A percentile compares a stretch with the other conserved stretches of the same genome.
These are phyloP conservation scores for Menidia beryllina DNA, from an alignment of 2,113 vertebrate genomes.

Conservation along the genomic window DNA sequence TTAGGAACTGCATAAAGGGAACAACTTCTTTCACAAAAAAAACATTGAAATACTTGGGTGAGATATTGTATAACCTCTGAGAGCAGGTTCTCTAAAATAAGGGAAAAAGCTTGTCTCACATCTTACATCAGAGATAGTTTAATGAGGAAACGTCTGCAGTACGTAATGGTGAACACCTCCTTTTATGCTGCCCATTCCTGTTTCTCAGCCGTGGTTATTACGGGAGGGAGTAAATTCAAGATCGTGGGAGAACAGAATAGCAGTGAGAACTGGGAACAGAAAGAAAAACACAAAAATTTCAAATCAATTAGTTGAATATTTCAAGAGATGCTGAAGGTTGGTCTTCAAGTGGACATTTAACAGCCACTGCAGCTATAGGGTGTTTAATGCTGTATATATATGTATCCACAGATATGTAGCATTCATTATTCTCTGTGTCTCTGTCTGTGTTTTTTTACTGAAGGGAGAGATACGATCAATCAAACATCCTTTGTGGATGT, in stretches of 20 bases:
- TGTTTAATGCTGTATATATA: no score
- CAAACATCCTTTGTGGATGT: constrained; percentile 77
- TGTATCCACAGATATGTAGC: background rate
- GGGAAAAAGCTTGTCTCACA: constrained; percentile 83
- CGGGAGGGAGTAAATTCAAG: constrained; percentile 31
- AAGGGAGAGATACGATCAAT: constrained; percentile 56
- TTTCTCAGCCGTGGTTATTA: constrained; percentile 55
- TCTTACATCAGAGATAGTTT: constrained; percentile 82
- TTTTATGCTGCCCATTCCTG: constrained; percentile 44
- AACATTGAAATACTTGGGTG: constrained; percentile 59
- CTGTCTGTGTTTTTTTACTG: constrained; percentile 40
- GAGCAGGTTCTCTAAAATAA: constrained; percentile 64
- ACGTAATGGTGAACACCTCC: constrained; percentile 84
- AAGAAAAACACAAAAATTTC: background rate
- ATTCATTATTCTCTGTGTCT: background rate
- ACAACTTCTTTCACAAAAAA: constrained; percentile 54
- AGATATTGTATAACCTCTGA: constrained; percentile 76
- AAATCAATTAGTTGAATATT: background rate
- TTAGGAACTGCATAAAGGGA: constrained; percentile 27
- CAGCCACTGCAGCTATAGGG: no score
- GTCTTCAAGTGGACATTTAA: background rate
- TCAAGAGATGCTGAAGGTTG: background rate
- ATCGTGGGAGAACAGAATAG: constrained; percentile 18
- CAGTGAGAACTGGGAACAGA: no score
- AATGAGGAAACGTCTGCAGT: constrained; percentile 71